Conservation (phyloP, 2,888 invertebrate genomes). For the Noctua pronuba region DNA sequence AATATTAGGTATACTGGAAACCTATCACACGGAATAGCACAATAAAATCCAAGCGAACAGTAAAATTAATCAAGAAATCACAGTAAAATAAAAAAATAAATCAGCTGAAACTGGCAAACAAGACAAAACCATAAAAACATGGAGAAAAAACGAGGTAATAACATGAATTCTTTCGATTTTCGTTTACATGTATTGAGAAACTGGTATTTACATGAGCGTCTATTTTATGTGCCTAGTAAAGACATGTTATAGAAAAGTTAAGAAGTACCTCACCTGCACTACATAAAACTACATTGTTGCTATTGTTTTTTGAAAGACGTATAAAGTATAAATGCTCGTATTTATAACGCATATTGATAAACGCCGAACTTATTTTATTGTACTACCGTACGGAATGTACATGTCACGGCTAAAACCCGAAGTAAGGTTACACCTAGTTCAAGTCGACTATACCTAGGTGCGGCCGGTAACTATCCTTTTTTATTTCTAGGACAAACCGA, state of each 20-base stretch:
- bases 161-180: conserved; percentile 64
- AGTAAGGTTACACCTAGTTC: no score
- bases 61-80: conserved; percentile 64
- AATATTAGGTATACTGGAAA: conserved; percentile 35
- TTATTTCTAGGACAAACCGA: no score
- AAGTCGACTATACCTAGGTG: no score
- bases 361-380: background rate
- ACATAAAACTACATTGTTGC: background rate
- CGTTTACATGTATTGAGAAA: conserved; percentile 66
- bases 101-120: conserved; percentile 56
- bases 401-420: no score
- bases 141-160: conserved; percentile 59
- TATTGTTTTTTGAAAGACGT: background rate
- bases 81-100: conserved; percentile 62
- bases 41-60: conserved; percentile 53
- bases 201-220: conserved; percentile 65
- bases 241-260: background rate
- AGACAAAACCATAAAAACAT: conserved; percentile 62
- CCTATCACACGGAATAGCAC: conserved; percentile 39
- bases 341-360: background rate
- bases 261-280: conserved; percentile 22
- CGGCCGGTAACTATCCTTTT: no score
- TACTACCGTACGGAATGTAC: no score
- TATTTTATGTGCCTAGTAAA: conserved; percentile 58
- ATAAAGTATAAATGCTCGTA: background rate